Conservation (phyloP, 2,888 invertebrate genomes). For the Megaustenia siamemsis region DNA sequence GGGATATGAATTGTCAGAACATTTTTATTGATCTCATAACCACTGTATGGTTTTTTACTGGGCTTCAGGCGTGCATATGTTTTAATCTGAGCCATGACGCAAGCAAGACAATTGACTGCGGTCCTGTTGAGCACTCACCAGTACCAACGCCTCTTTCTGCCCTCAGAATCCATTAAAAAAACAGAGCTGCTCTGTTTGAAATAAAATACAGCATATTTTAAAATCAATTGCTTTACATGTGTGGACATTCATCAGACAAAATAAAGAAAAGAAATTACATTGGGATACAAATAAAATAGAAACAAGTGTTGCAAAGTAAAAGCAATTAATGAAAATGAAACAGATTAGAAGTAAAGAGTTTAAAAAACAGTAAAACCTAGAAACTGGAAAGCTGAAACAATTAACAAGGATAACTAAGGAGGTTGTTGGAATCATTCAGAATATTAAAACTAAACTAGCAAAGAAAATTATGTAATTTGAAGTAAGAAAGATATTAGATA, state of each 20-base stretch:
- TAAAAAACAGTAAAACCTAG: too few relatives aligned
- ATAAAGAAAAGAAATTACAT: too few relatives aligned
- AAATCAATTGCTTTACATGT: neutral
- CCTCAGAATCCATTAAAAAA: slow-evolving; percentile 32
- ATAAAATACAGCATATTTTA: neutral
- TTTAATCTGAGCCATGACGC: slow-evolving; percentile 74
- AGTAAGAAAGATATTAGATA: too few relatives aligned
- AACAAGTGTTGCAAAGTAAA: too few relatives aligned
- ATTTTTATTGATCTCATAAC: slow-evolving; percentile 65
- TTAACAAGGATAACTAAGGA: too few relatives aligned
- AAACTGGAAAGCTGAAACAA: too few relatives aligned
- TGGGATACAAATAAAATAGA: too few relatives aligned
- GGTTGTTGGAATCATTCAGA: too few relatives aligned
- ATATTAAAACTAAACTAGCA: too few relatives aligned
- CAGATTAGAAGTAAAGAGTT: too few relatives aligned
- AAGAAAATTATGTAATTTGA: too few relatives aligned
- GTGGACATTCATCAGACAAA: neutral
- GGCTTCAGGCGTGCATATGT: slow-evolving; percentile 76
- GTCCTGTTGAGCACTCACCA: slow-evolving; percentile 25
- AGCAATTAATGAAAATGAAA: too few relatives aligned
- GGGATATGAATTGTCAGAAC: slow-evolving; percentile 52
- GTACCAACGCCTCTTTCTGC: slow-evolving; percentile 5
- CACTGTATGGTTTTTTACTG: slow-evolving; percentile 66
- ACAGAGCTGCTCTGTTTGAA: slow-evolving; percentile 22
- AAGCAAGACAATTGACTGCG: neutral